Base-by-base conservation (phyloP, 2,113 vertebrate species). In the Fregata magnificens region DNA sequence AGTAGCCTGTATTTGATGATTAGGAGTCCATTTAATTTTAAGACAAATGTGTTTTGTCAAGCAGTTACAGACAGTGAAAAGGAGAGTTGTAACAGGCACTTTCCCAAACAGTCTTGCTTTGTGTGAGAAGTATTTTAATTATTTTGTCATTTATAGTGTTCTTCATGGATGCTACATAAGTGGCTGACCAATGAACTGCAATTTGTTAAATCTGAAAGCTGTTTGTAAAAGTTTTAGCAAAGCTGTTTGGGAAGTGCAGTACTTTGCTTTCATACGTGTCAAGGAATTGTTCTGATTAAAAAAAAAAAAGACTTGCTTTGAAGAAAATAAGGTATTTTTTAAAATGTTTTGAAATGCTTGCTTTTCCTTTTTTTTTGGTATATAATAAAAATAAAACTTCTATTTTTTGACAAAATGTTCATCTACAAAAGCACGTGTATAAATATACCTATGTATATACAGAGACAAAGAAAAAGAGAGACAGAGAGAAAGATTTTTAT, bases 341-440 rank as follows among this genome's bases (percentile, higher is more conserved):
- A 62, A 47, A 58, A 20, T 52, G 2, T 47, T 90, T 91, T 62
- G 0, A 69, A 83, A 31, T 28, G 29, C 18, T 72, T 65, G 2
- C 2, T 14, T 34, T 9, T 49, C 3, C 2, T 38, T 62, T 69
- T 63, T 69, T 63, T 63, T 22, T 50, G 9, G 11, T 22, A 29
- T 49, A 45, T 45, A 18, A 45, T 71, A 44, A 80, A 94, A 66
- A 1, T 36, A 67, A 73, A 79, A 22, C 6, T 53, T 6, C 1
- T 29, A 3, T 10, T 55, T 62, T 58, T 63, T 29, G 5, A 42
- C 6, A 47, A 55, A 90, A 50, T 55, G 5, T n/a, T 86, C 10
- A 20, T n/a, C 32, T 1, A 42, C 5, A 45, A 3, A 38, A 26
- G 3, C 9, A 42, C 2, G 0, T 18, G 7, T 49, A 66, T 69